Conservation (phyloP, 2,113 vertebrate species). For the Saguinus imperator region DNA sequence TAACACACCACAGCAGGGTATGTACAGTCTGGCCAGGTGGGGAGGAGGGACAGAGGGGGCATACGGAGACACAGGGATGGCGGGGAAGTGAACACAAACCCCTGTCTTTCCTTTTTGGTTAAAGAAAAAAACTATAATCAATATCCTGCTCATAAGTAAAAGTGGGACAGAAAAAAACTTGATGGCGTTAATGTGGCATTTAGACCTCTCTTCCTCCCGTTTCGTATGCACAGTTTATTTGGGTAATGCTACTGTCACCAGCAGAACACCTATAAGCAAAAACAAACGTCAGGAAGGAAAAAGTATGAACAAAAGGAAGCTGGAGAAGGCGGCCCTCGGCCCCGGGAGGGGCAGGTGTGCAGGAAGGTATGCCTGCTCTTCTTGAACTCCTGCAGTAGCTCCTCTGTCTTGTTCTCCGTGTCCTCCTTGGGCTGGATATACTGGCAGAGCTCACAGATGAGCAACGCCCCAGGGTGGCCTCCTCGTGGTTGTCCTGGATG, state of each 20-base stretch:
- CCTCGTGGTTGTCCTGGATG: constrained; percentile 99
- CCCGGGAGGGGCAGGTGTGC: constrained; percentile 88
- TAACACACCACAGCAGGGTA: too few species aligned
- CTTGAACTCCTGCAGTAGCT: constrained; percentile 98
- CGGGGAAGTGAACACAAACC: constrained; percentile 77
- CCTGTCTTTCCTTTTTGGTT: constrained; percentile 66
- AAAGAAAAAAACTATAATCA: constrained; percentile 77
- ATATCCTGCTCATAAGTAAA: constrained; percentile 68
- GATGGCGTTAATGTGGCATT: constrained; percentile 73
- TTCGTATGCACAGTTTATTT: constrained; percentile 72
- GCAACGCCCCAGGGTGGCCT: constrained; percentile 97
- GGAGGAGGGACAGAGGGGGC: constrained; percentile 18
- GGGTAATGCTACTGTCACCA: constrained; percentile 69
- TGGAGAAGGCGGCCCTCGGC: not conserved
- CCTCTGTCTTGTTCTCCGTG: constrained; percentile 99
- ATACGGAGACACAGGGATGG: constrained; percentile 66
- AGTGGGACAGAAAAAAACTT: constrained; percentile 76
- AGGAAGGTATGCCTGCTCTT: constrained; percentile 97
- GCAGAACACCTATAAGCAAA: constrained; percentile 71
- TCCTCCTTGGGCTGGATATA: constrained; percentile 99
- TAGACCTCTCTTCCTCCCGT: constrained; percentile 55
- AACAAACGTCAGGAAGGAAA: constrained; percentile 51
- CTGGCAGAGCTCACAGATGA: constrained; percentile 99
- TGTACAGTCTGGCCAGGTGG: not conserved
- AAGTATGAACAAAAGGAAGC: constrained; percentile 45